Percentiles rank a stretch among this genome's conserved stretches.
Evolutionary conservation across 2,888 invertebrate species (phyloP).

Genomic region (Hirtodrosophila trivittata): DNA sequence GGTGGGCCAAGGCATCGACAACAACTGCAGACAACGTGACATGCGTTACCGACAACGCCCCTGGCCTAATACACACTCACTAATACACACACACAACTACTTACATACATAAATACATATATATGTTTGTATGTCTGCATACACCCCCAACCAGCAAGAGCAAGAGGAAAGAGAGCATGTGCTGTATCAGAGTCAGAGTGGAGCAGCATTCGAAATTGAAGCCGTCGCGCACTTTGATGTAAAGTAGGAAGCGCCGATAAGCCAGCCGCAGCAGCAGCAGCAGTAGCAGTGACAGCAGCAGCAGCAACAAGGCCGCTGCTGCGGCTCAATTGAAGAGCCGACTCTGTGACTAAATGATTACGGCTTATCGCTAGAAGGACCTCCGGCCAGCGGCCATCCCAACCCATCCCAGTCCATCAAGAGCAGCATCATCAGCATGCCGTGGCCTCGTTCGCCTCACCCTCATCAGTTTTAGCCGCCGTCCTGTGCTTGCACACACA

Average conservation of each 20-base stretch:
- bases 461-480: slow-evolving; percentile 24
- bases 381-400: slow-evolving; percentile 43
- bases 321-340: slow-evolving; percentile 52
- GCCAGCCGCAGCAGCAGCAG: slow-evolving; percentile 35
- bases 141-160: slow-evolving; percentile 27
- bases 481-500: slow-evolving; percentile 16
- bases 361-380: slow-evolving; percentile 74
- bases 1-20: slow-evolving; percentile 44
- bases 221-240: slow-evolving; percentile 55
- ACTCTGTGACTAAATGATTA: slow-evolving; percentile 72
- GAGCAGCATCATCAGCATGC: slow-evolving; percentile 37
- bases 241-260: slow-evolving; percentile 61
- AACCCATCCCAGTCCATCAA: neutral
- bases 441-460: slow-evolving; percentile 55
- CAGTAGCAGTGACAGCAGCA: slow-evolving; percentile 3
- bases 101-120: neutral
- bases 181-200: neutral
- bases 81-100: slow-evolving; percentile 6
- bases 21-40: slow-evolving; percentile 42
- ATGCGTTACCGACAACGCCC: slow-evolving; percentile 61
- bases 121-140: too few relatives aligned
- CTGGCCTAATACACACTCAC: slow-evolving; percentile 31
- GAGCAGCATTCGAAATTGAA: slow-evolving; percentile 27
- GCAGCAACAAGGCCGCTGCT: slow-evolving; percentile 34
- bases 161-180: neutral